These are phyloP conservation scores for Drosophila borealis DNA, from an alignment of 2,888 invertebrate genomes.

Conservation along the genomic window DNA sequence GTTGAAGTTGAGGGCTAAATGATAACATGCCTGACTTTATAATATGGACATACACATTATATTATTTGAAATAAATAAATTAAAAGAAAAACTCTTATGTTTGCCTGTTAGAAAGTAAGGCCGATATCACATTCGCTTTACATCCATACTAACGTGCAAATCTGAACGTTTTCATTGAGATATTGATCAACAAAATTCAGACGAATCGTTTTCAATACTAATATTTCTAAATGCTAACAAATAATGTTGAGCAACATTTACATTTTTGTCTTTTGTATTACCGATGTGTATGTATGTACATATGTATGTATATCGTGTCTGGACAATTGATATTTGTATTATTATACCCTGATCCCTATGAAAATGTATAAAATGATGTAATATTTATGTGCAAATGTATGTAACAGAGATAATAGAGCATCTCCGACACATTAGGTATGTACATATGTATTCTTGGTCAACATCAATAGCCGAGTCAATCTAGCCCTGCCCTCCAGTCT, in stretches of 20 bases:
- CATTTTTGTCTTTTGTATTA: background rate
- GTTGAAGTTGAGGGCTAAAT: slow-evolving; percentile 85
- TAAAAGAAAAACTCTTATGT: slow-evolving; percentile 65
- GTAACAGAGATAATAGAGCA: too few relatives aligned
- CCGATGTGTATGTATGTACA: too few relatives aligned
- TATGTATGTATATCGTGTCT: too few relatives aligned
- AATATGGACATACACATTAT: slow-evolving; percentile 78
- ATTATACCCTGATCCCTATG: too few relatives aligned
- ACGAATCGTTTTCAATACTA: slow-evolving; percentile 17
- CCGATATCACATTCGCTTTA: slow-evolving; percentile 63
- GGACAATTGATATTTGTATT: too few relatives aligned
- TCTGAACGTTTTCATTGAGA: slow-evolving; percentile 15
- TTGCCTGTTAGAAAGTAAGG: slow-evolving; percentile 60
- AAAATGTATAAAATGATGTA: too few relatives aligned
- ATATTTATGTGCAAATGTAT: too few relatives aligned
- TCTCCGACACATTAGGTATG: too few relatives aligned
- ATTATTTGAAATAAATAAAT: slow-evolving; percentile 66
- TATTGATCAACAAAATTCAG: slow-evolving; percentile 14
- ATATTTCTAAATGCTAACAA: slow-evolving; percentile 7
- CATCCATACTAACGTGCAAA: slow-evolving; percentile 51
- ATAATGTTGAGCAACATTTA: slow-evolving; percentile 2
- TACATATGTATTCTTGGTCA: too few relatives aligned
- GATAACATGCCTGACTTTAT: slow-evolving; percentile 81
- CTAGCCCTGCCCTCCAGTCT: too few relatives aligned
- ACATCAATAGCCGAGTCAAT: too few relatives aligned